Evolutionary conservation across 2,113 vertebrate genomes (phyloP), one percentile per base, ranked within the genome.

Genomic region (Theristicus caerulescens): DNA sequence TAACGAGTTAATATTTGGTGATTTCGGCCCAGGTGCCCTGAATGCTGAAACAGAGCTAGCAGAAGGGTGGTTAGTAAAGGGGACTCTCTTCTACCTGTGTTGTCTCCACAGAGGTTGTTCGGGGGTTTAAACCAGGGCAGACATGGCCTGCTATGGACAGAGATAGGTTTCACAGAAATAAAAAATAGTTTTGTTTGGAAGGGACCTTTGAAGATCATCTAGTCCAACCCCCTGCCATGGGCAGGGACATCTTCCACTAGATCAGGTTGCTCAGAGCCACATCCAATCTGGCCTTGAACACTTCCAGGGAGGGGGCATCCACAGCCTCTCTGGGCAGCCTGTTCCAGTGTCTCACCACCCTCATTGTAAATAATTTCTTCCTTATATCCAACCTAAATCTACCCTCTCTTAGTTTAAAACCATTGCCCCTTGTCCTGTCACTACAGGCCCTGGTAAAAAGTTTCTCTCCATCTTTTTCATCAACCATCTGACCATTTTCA

Each of bases 1-100:
- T 76, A 36, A 80, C 2, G 3, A 26, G 19, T 62, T 42, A 49
- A 36, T 0, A 0, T 51, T 76, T 3, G 6, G 46, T 40, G 44
- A 64, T 65, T 73, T 88, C 5, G 0, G 16, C 16, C 8, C 29
- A 49, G 62, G 27, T 29, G 9, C 40, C 54, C 32, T 29, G 21
- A 44, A 24, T 6, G 3, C n/a, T 80, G 32, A 76, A 88, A 67
- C 34, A 55, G 27, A 90, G 19, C 46, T 7, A 3, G 19, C 25
- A 89, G n/a, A 77, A 25, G 4, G 21, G 49, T 58, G 17, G 49
- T 38, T 62, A 6, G 31, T 20, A 38, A 67, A 67, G 17, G 16
- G 25, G 31, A 58, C 11, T n/a, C 38, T 67, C 20, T 72, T 67
- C 21, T 46, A 38, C 24, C 34, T 74, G 19, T 73, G 6, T 78